Conservation (phyloP, 2,888 invertebrate species). For the Epistrophe eligans region DNA sequence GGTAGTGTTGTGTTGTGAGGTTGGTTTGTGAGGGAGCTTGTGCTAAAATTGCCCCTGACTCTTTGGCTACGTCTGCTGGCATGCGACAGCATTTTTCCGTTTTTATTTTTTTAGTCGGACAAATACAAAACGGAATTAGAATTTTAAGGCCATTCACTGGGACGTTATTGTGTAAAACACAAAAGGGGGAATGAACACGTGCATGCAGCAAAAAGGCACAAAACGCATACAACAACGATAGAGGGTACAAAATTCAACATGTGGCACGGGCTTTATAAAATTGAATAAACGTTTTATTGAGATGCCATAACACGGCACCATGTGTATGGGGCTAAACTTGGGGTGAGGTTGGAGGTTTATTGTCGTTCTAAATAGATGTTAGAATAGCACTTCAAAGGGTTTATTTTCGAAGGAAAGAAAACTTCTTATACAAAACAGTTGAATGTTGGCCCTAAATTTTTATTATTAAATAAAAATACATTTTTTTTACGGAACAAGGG, state of each 20-base stretch:
- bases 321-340: conserved; percentile 28
- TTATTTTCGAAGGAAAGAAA: conserved; percentile 18
- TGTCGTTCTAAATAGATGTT: conserved; percentile 55
- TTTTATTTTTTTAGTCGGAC: conserved; percentile 50
- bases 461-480: conserved; percentile 55
- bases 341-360: conserved; percentile 39
- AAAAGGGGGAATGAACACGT: conserved; percentile 57
- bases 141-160: conserved; percentile 65
- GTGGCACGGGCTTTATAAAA: conserved; percentile 71
- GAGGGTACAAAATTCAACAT: conserved; percentile 62
- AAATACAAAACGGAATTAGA: conserved; percentile 75
- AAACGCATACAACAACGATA: conserved; percentile 54
- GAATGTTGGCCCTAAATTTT: conserved; percentile 64
- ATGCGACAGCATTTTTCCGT: conserved; percentile 67
- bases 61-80: conserved; percentile 63
- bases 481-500: neutral
- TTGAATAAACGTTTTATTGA: conserved; percentile 75
- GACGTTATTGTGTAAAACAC: conserved; percentile 53
- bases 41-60: conserved; percentile 48
- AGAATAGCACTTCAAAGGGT: conserved; percentile 66
- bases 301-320: conserved; percentile 65
- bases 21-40: conserved; percentile 45
- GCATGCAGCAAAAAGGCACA: conserved; percentile 47
- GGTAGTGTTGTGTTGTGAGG: neutral
- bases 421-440: conserved; percentile 40